Evolutionary conservation across 2,113 vertebrate species (phyloP).

Genomic region (Damaliscus lunatus): DNA sequence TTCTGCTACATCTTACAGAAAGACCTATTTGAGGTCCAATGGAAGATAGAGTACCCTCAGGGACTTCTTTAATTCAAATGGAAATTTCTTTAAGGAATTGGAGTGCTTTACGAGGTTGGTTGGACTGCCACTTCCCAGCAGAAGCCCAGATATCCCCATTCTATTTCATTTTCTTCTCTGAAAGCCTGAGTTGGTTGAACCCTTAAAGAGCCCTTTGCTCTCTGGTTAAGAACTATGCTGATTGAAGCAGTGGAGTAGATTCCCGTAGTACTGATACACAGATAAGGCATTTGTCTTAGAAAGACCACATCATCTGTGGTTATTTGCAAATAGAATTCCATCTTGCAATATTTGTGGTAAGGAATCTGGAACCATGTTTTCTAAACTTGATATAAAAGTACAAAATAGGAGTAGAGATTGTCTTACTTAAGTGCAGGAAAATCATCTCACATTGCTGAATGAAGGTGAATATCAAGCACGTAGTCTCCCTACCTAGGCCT

Average conservation of each 20-base stretch:
- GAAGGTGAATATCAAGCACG: background rate
- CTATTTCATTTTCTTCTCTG: background rate
- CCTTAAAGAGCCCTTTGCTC: background rate
- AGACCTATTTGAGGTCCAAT: background rate
- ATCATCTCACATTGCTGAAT: background rate
- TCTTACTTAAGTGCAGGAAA: background rate
- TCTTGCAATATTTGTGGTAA: background rate
- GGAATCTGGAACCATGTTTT: background rate
- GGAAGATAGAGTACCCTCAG: background rate
- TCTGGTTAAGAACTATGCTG: background rate
- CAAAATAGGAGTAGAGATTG: background rate
- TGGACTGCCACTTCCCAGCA: background rate
- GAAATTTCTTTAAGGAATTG: background rate
- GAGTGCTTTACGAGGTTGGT: background rate
- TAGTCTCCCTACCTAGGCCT: background rate
- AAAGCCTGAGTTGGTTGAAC: background rate
- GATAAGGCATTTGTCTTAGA: background rate
- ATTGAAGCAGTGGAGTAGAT: background rate
- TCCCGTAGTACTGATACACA: background rate
- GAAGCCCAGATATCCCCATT: background rate
- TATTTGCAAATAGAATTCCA: background rate
- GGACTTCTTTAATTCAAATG: background rate
- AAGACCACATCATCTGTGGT: background rate
- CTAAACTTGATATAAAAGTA: background rate
- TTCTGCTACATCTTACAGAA: background rate